Conservation (phyloP, 2,797 vertebrate species). For the Cichlasoma orientale region DNA sequence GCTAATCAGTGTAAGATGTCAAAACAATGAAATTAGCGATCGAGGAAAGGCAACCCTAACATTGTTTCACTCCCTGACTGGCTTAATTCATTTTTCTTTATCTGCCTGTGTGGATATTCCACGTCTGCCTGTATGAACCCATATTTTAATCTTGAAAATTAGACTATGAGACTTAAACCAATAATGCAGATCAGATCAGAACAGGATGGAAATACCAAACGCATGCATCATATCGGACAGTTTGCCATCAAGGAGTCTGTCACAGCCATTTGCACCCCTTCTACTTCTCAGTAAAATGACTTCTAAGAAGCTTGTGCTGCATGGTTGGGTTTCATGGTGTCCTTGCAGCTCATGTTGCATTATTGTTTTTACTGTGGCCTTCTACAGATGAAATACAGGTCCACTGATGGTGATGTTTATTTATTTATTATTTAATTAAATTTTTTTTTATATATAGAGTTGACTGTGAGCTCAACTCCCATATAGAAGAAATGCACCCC, state of each 20-base stretch:
- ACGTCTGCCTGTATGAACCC: neutral
- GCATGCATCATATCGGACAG: neutral
- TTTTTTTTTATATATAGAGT: neutral
- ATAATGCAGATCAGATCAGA: neutral
- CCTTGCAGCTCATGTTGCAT: constrained; percentile 24
- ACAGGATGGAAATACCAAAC: neutral
- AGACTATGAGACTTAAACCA: neutral
- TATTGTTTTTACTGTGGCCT: constrained; percentile 16
- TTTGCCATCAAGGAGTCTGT: constrained; percentile 11
- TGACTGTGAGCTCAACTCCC: neutral
- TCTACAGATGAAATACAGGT: neutral
- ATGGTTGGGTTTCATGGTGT: constrained; percentile 33
- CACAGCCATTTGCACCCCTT: constrained; percentile 21
- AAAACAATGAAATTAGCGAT: neutral
- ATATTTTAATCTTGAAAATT: constrained; percentile 14
- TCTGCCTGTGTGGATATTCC: neutral
- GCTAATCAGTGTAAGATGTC: constrained; percentile 20
- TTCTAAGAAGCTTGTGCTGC: constrained; percentile 27
- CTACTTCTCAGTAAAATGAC: neutral
- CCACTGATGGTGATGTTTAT: neutral
- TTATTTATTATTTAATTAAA: no score
- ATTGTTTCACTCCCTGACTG: neutral
- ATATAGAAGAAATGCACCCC: neutral
- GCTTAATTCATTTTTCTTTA: neutral
- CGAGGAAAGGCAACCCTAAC: neutral